Evolutionary conservation across 2,888 invertebrate genomes (phyloP), one percentile per base, ranked within the genome.

Genomic region (Latheticus oryzae): DNA sequence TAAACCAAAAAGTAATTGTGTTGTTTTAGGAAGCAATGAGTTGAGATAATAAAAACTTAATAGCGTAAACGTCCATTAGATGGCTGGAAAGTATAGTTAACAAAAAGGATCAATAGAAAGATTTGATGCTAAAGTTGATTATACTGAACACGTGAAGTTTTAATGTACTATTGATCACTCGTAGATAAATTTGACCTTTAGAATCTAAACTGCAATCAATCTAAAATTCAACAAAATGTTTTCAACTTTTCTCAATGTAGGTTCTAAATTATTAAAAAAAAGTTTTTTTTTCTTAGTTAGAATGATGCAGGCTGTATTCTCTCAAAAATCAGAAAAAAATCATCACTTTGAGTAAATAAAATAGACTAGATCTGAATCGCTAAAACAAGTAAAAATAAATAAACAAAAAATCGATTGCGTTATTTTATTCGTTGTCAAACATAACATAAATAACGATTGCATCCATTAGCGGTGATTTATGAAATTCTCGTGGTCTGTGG

Each of bases 111-210:
- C 42, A 32, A 52, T 52, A 43, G 24, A 52, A 42, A 38, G 51
- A 42, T 52, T 45, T 26, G 45, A 54, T 45, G 53, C 28, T 37
- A 45, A 17, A 54, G 53, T 54, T 43, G 45, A 37, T 54, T 53
- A 53, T 53, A 24, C 43, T 16, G 26, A 23, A 21, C 51, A 51
- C 51, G 51, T 51, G 50, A 37, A 37, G 26, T 26, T 32, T 51
- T 32, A 30, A 40, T 51, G 30, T 37, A 33, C 42, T 42, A 52
- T 52, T 33, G 52, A 52, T 52, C 52, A n/a, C n/a, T n/a, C n/a
- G n/a, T n/a, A n/a, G n/a, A n/a, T n/a, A n/a, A n/a, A n/a, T n/a
- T n/a, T n/a, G n/a, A n/a, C n/a, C n/a, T n/a, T n/a, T n/a, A n/a
- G n/a, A n/a, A n/a, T n/a, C n/a, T n/a, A n/a, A n/a, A n/a, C n/a